phyloP scores from a whole-genome alignment of 2,888 invertebrate genomes.

The Palloptera scutellata region DNA sequence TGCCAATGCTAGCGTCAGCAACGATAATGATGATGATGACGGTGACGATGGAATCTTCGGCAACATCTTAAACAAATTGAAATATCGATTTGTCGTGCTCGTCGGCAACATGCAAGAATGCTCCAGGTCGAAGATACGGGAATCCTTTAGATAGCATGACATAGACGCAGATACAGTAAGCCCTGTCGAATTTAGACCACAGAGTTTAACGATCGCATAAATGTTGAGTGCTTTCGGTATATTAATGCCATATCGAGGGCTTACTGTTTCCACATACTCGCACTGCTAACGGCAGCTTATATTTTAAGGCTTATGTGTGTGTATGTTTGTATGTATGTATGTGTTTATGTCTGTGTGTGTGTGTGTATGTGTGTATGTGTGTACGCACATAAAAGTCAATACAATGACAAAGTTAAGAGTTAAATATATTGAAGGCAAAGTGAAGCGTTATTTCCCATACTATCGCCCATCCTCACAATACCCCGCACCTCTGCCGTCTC shows the following conservation, averaged over 20 bases:
- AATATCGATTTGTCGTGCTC: constrained; percentile 13
- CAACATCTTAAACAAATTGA: constrained; percentile 12
- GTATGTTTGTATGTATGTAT: not conserved
- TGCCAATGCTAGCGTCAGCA: constrained; percentile 8
- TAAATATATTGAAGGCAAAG: not conserved
- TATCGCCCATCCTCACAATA: not conserved
- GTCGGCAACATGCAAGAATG: not conserved
- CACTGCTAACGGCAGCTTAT: too few species aligned
- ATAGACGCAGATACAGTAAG: too few species aligned
- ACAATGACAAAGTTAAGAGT: not conserved
- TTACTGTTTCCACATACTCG: too few species aligned
- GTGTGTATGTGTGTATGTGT: not conserved
- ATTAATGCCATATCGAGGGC: too few species aligned
- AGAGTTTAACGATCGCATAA: too few species aligned
- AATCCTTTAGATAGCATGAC: too few species aligned
- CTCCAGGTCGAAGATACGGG: too few species aligned
- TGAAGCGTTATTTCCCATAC: not conserved
- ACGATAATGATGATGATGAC: constrained; percentile 1
- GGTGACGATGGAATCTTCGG: too few species aligned
- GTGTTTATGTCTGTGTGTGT: not conserved
- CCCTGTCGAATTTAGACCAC: too few species aligned
- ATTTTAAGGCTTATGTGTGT: not conserved
- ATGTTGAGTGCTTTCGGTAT: too few species aligned
- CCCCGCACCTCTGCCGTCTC: not conserved
- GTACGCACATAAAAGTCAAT: not conserved